phyloP scores from a whole-genome alignment of 2,113 vertebrate genomes.

The Actenoides lindsayi region DNA sequence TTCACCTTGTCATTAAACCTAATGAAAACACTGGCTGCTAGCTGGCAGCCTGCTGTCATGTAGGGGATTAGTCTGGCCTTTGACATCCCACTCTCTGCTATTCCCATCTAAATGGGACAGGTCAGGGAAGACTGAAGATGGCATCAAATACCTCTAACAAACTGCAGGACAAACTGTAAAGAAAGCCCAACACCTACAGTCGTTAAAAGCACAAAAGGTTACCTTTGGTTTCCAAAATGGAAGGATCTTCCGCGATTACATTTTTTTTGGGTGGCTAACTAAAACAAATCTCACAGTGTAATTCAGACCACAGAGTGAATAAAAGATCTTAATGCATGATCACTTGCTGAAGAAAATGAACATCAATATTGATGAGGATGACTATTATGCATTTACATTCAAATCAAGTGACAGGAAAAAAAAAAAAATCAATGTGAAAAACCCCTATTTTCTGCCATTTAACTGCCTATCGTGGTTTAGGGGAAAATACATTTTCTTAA shows the following conservation, averaged over 20 bases:
- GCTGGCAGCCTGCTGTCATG: background rate
- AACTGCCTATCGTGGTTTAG: background rate
- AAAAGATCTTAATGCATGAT: background rate
- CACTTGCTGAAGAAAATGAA: background rate
- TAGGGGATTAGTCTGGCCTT: background rate
- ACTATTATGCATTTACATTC: background rate
- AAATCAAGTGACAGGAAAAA: background rate
- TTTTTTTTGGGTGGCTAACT: background rate
- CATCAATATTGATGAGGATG: background rate
- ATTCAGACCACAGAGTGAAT: background rate
- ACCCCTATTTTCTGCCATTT: background rate
- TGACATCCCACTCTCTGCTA: background rate
- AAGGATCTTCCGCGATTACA: rapidly evolving
- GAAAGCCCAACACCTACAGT: background rate
- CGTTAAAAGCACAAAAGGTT: background rate
- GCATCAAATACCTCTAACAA: background rate
- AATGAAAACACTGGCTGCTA: rapidly evolving
- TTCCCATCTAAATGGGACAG: background rate
- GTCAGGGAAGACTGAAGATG: background rate
- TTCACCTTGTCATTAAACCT: background rate
- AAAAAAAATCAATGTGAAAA: background rate
- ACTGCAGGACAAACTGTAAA: background rate
- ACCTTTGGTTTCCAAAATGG: background rate
- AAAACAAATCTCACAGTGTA: background rate
- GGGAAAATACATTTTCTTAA: background rate